Evolutionary conservation across 2,113 vertebrate species (phyloP), one percentile per base, ranked within the genome.

Genomic region (Neomonachus schauinslandi): DNA sequence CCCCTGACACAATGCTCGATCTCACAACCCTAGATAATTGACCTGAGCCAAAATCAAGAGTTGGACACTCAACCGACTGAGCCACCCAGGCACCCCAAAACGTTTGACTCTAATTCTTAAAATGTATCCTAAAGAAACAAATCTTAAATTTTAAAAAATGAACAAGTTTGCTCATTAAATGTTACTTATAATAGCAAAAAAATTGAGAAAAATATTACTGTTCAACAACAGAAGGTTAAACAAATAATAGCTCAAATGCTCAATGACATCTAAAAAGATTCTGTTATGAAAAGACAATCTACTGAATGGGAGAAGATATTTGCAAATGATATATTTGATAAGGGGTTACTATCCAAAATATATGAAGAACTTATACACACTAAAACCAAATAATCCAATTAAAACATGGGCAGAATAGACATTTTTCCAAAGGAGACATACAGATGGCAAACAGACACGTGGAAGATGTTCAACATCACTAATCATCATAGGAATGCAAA

Each of bases 61-160:
- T 16, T 12, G 39, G 39, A 16, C 3, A 13, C 39, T 76, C 26
- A 76, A 76, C 24, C 3, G 7, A 76, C 24, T 46, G 24, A 46
- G 39, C 72, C 39, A 46, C 39, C 1, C 39, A 46, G 71, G 22
- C 22, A 3, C 36, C 39, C 63, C 2, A 93, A 67, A 59, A 28
- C 13, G 6, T 93, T 91, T 82, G 28, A 90, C 46, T 89, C 12
- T 36, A 94, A 65, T 84, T 88, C 15, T 93, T 86, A 79, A 61
- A 79, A 63, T 87, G 82, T 83, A 95, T 71, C 13, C 26, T 79
- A 88, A 85, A 79, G n/a, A 80, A 96, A 31, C 6, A 82, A 67
- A 55, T 49, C 6, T 93, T 82, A 95, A 51, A 42, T 57, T 74
- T n/a, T 36, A n/a, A 87, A 93, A 69, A 77, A 19, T 24, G 18